Conservation (phyloP, 2,113 vertebrate genomes). For the Leptobrachium leishanense region DNA sequence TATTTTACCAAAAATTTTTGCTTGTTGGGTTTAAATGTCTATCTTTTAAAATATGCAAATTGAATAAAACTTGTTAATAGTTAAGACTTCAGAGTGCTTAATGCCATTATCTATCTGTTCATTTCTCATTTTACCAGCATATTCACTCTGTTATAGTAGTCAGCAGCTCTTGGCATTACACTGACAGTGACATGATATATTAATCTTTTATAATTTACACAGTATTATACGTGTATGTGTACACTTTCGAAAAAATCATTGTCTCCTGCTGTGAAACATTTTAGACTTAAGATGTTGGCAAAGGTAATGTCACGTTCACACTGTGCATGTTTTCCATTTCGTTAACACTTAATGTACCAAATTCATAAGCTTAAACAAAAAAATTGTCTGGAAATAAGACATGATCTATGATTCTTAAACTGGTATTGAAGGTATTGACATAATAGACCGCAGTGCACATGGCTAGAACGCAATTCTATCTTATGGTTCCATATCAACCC, state of each 20-base stretch:
- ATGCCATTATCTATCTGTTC: neutral
- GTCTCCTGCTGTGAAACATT: slow-evolving; percentile 31
- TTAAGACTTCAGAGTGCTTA: too few relatives aligned
- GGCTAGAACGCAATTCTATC: too few relatives aligned
- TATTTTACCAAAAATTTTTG: too few relatives aligned
- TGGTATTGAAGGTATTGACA: too few relatives aligned
- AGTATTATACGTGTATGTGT: slow-evolving; percentile 12
- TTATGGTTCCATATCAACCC: too few relatives aligned
- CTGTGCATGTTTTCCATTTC: slow-evolving; percentile 20
- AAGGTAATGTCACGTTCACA: slow-evolving; percentile 27
- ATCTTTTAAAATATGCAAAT: too few relatives aligned
- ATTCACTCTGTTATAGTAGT: neutral
- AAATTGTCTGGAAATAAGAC: too few relatives aligned
- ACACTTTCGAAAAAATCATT: slow-evolving; percentile 17
- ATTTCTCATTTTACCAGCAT: neutral
- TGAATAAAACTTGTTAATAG: too few relatives aligned
- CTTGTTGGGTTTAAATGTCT: too few relatives aligned
- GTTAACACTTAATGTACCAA: slow-evolving; percentile 7
- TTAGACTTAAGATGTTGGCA: slow-evolving; percentile 25
- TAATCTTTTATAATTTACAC: slow-evolving; percentile 13
- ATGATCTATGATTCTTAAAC: too few relatives aligned
- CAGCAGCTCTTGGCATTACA: slow-evolving; percentile 1
- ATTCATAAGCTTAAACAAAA: too few relatives aligned
- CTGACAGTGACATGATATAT: neutral
- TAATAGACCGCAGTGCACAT: too few relatives aligned